Percentiles rank a stretch among this genome's conserved stretches.
Evolutionary conservation across 2,797 vertebrate species (phyloP).

Genomic region (Pteronotus mesoamericanus): DNA sequence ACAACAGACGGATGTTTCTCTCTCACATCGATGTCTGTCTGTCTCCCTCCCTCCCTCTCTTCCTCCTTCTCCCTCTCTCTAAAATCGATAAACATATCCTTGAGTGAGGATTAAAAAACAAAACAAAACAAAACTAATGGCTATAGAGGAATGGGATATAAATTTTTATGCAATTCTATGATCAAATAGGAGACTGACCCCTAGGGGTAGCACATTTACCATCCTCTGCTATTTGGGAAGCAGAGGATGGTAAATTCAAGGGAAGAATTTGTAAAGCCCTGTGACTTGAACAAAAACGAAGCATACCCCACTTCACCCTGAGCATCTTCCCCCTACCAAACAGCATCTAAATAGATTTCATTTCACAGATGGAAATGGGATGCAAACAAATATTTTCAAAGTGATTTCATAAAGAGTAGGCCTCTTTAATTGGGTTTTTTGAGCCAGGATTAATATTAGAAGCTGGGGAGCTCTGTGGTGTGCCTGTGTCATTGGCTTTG

Average conservation of each 20-base stretch:
- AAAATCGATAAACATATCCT: neutral
- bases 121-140: conserved; percentile 23
- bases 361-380: conserved; percentile 54
- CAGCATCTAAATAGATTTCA: conserved; percentile 26
- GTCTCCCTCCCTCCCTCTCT: neutral
- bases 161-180: neutral
- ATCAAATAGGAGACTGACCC: neutral
- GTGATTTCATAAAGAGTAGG: conserved; percentile 45
- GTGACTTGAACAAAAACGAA: neutral
- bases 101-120: neutral
- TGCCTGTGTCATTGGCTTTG: neutral
- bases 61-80: neutral
- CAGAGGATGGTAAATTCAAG: neutral
- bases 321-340: neutral
- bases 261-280: neutral
- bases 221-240: neutral
- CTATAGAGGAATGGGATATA: neutral
- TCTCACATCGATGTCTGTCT: neutral
- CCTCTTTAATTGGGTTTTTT: conserved; percentile 64
- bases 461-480: conserved; percentile 37
- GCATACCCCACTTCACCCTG: neutral
- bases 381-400: conserved; percentile 42
- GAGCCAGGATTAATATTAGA: conserved; percentile 68
- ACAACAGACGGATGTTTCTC: neutral
- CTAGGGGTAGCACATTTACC: neutral